phyloP scores from a whole-genome alignment of 2,888 invertebrate species.

The Hirtodrosophila confusa region DNA sequence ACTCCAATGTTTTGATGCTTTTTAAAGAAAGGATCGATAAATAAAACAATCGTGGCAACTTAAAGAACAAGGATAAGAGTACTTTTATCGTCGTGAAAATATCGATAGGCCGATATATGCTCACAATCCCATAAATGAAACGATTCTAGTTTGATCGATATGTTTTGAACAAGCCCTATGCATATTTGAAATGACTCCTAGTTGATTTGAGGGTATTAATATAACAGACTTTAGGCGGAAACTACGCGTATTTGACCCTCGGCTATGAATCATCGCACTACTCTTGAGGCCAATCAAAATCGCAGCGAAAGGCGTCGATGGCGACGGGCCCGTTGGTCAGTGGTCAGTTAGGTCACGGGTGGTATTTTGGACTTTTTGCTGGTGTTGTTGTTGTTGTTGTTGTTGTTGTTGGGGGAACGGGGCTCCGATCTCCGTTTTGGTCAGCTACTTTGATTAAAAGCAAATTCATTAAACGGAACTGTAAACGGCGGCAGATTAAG shows the following conservation, averaged over 20 bases:
- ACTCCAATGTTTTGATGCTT: too few relatives aligned
- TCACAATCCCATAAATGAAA: too few relatives aligned
- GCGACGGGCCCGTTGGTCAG: conserved; percentile 4
- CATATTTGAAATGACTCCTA: too few relatives aligned
- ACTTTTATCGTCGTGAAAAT: too few relatives aligned
- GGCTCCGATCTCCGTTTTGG: conserved; percentile 8
- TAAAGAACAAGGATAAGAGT: too few relatives aligned
- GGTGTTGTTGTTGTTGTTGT: neutral
- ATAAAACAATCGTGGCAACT: too few relatives aligned
- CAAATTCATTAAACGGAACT: conserved; percentile 70
- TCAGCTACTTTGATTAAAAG: conserved; percentile 50
- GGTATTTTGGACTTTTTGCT: neutral
- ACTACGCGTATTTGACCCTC: conserved; percentile 64
- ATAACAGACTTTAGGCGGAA: conserved; percentile 50
- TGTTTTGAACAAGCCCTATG: too few relatives aligned
- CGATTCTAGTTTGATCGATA: too few relatives aligned
- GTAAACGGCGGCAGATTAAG: conserved; percentile 6
- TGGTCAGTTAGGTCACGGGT: conserved; percentile 52
- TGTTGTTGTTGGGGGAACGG: neutral
- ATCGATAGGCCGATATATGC: too few relatives aligned
- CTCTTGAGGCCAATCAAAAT: conserved; percentile 43
- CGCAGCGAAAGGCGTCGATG: conserved; percentile 61
- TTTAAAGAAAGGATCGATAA: too few relatives aligned
- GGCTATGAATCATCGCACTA: conserved; percentile 50
- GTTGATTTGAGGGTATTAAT: neutral